A percentile compares a stretch with the other conserved stretches of the same genome.
Conservation (phyloP, 2,888 invertebrate genomes). For the Operophtera brumata region DNA sequence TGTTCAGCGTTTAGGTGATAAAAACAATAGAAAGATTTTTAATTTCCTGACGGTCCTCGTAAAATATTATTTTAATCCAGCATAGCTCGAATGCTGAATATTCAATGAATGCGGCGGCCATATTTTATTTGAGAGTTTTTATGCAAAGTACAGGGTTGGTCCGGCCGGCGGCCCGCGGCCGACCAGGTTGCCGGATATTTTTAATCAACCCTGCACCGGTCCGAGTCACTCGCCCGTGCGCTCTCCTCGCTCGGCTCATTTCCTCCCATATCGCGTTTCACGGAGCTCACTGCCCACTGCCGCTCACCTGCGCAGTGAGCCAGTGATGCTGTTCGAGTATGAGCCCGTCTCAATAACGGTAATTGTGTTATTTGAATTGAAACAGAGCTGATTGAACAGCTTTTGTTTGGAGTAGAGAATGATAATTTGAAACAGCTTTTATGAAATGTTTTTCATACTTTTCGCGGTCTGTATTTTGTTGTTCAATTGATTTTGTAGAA, state of each 20-base stretch:
- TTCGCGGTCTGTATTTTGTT: too few relatives aligned
- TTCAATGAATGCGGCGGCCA: conserved; percentile 58
- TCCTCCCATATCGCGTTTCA: conserved; percentile 34
- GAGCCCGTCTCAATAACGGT: conserved; percentile 21
- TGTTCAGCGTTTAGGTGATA: conserved; percentile 50
- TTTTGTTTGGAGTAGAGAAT: conserved; percentile 8
- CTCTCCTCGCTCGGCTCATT: conserved; percentile 26
- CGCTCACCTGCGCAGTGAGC: background rate
- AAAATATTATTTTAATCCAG: conserved; percentile 72
- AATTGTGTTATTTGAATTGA: conserved; percentile 13
- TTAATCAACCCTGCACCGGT: conserved; percentile 43
- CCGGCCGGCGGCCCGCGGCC: conserved; percentile 11
- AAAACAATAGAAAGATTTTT: conserved; percentile 67
- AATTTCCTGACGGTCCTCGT: conserved; percentile 66
- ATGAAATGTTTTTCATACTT: background rate
- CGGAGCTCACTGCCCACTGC: background rate
- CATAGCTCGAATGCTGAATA: conserved; percentile 59
- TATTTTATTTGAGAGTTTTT: conserved; percentile 64
- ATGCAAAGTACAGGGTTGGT: conserved; percentile 47
- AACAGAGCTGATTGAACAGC: conserved; percentile 22
- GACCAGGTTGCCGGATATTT: conserved; percentile 40
- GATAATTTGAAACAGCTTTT: background rate
- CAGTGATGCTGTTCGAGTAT: background rate
- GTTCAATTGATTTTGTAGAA: too few relatives aligned
- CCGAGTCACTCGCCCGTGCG: conserved; percentile 21